Conservation (phyloP, 2,113 vertebrate genomes). For the Cairina moschata region DNA sequence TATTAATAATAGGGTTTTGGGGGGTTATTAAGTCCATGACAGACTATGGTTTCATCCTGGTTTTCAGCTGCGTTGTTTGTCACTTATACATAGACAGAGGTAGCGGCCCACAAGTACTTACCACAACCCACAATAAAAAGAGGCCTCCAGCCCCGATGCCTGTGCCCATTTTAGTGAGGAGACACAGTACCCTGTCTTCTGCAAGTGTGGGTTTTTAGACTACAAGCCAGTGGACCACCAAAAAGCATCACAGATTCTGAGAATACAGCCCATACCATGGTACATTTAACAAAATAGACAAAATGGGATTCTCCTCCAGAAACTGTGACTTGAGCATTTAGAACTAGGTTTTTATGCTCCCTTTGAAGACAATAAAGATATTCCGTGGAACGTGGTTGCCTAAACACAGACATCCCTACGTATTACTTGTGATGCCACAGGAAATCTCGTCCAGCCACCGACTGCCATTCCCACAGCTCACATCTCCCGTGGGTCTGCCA, state of each 20-base stretch:
- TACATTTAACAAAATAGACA: background rate
- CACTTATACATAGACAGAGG: background rate
- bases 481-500: background rate
- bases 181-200: background rate
- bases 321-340: background rate
- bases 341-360: background rate
- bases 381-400: background rate
- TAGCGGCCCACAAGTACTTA: background rate
- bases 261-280: background rate
- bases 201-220: background rate
- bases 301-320: background rate
- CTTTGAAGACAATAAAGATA: background rate
- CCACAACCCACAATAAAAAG: background rate
- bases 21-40: background rate
- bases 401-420: background rate
- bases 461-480: background rate
- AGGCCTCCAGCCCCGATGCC: background rate
- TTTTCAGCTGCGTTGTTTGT: background rate
- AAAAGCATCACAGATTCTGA: background rate
- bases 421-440: background rate
- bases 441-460: background rate
- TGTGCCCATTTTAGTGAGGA: background rate
- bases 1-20: slow-evolving; percentile 5
- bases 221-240: background rate
- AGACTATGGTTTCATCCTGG: background rate